Evolutionary conservation across 2,113 vertebrate genomes (phyloP).

Genomic region (Pangasianodon hypophthalmus): DNA sequence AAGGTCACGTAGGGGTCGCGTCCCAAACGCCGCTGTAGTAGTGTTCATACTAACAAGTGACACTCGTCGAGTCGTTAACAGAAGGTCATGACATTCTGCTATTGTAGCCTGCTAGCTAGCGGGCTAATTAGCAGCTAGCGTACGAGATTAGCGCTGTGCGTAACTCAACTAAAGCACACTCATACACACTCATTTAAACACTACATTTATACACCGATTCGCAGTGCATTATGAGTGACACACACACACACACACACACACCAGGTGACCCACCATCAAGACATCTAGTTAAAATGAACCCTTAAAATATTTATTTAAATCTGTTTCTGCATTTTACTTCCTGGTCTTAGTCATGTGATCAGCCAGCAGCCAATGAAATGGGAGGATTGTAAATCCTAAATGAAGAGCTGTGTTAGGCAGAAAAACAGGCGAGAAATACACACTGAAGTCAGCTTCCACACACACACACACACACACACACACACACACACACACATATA

Average conservation of each 20-base stretch:
- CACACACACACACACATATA: background rate
- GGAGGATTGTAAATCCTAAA: background rate
- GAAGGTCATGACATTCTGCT: background rate
- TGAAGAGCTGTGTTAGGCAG: background rate
- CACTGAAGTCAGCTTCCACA: background rate
- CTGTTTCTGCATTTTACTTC: background rate
- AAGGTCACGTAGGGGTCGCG: background rate
- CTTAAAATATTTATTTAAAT: background rate
- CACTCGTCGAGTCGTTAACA: background rate
- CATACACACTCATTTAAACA: background rate
- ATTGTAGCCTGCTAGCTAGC: background rate
- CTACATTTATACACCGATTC: background rate
- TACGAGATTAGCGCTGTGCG: background rate
- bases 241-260: constrained; percentile 16
- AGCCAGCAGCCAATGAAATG: background rate
- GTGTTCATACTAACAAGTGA: background rate
- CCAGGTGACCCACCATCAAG: background rate
- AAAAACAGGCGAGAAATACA: too few relatives aligned
- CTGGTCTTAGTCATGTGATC: background rate
- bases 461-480: background rate
- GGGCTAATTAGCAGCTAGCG: background rate
- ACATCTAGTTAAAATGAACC: background rate
- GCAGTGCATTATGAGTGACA: background rate
- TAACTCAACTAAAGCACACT: background rate
- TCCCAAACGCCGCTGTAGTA: background rate